These are phyloP conservation scores for Acrobasis suavella DNA, from an alignment of 2,888 invertebrate species.

Conservation along the genomic window DNA sequence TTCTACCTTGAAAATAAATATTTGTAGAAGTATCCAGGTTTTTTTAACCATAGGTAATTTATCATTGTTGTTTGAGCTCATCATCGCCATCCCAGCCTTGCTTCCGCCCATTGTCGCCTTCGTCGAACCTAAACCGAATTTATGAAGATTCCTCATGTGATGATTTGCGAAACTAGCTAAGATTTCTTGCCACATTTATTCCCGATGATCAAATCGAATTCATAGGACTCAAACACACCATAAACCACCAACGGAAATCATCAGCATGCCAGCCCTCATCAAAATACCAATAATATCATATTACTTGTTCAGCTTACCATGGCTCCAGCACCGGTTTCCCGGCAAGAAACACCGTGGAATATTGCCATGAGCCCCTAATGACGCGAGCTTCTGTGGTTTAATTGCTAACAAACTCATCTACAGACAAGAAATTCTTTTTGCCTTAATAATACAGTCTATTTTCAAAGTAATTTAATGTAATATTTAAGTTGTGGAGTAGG, in stretches of 20 bases:
- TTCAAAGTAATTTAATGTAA: slow-evolving; percentile 12
- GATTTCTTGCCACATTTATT: not conserved
- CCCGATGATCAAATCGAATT: not conserved
- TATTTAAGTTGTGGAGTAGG: slow-evolving; percentile 42
- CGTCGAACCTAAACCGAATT: too few relatives aligned
- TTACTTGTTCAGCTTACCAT: slow-evolving; percentile 52
- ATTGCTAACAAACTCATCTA: slow-evolving; percentile 66
- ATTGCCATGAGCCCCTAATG: slow-evolving; percentile 79
- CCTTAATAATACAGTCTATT: slow-evolving; percentile 32
- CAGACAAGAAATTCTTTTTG: slow-evolving; percentile 31
- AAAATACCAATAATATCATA: slow-evolving; percentile 71
- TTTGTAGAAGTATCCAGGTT: too few relatives aligned
- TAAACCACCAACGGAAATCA: slow-evolving; percentile 6
- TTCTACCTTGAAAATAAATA: too few relatives aligned
- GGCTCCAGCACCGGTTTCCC: slow-evolving; percentile 34
- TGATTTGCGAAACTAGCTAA: not conserved
- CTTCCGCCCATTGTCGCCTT: too few relatives aligned
- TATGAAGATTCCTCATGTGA: too few relatives aligned
- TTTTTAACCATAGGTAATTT: too few relatives aligned
- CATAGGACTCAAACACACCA: not conserved
- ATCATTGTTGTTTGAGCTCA: too few relatives aligned
- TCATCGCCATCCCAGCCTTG: too few relatives aligned
- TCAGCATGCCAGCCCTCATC: slow-evolving; percentile 50
- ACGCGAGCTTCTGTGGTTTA: slow-evolving; percentile 77
- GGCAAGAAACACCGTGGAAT: slow-evolving; percentile 79